Evolutionary conservation across 2,888 invertebrate genomes (phyloP), one percentile per base, ranked within the genome.

Genomic region (Drosophila pseudotakahashii): DNA sequence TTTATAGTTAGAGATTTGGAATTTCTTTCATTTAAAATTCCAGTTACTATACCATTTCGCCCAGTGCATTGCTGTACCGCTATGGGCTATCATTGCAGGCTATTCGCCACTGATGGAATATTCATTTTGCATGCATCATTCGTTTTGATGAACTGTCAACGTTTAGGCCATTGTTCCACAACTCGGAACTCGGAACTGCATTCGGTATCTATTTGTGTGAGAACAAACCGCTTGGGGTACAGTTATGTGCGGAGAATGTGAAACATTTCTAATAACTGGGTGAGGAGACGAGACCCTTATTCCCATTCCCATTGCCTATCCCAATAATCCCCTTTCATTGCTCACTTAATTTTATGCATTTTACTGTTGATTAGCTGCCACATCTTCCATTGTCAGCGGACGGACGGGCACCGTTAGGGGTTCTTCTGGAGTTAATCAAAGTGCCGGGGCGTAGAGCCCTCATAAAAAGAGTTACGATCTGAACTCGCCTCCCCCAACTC

Each of bases 141-240:
- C 89, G 85, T 69, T 86, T 86, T 89, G 89, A 89, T 81, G 85
- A 89, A 89, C 89, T 90, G 90, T 90, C 90, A 90, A 86, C 88
- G 73, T 79, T 84, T 76, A 75, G 73, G 62, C 51, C 68, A 78
- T 88, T 88, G 81, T 80, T 30, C 69, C 48, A 16, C 30, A 16
- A 19, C 66, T 14, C 13, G 14, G 34, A 39, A 19, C 30, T 30
- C 30, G 14, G 34, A 39, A 34, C 37, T 3, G 47, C 2, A 19
- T 47, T 16, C 32, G 11, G 32, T 36, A 45, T 23, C 36, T 42
- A n/a, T 19, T 30, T 42, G 42, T 41, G 72, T 64, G 62, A 14
- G 47, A 51, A 61, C 75, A 7, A 30, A 26, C 26, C 69, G 70
- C 66, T 60, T 67, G 61, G 47, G 26, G 62, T 59, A 64, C 63